phyloP scores from a whole-genome alignment of 2,888 invertebrate genomes.

The Mystacides longicornis region DNA sequence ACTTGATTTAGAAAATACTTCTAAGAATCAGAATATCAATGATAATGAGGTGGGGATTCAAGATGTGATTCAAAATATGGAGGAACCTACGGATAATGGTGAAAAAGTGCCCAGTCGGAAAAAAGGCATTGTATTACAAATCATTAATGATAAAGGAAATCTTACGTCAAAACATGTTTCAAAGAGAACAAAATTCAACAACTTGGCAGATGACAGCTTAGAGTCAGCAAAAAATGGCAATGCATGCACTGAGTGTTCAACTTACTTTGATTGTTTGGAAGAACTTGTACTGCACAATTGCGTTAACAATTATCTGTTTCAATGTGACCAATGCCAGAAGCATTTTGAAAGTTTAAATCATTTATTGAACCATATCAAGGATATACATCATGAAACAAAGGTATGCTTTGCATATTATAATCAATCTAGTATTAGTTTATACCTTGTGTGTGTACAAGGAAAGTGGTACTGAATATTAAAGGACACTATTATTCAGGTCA shows the following conservation, averaged over 20 bases:
- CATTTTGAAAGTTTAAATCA: neutral
- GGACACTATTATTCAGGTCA: too few species aligned
- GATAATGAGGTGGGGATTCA: neutral
- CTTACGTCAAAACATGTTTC: neutral
- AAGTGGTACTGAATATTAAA: too few species aligned
- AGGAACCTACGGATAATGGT: neutral
- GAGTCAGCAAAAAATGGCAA: neutral
- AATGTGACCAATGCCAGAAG: neutral
- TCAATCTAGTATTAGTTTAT: too few species aligned
- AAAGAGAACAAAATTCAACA: neutral
- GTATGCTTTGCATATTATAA: too few species aligned
- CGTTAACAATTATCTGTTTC: neutral
- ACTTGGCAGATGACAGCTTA: neutral
- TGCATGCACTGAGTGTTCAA: neutral
- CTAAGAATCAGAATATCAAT: neutral
- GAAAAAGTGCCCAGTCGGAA: neutral
- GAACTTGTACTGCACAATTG: neutral
- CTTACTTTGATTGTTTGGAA: neutral
- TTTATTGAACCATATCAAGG: neutral
- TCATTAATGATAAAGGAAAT: neutral
- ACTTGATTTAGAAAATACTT: neutral
- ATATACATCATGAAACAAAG: neutral
- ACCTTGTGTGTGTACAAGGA: too few species aligned
- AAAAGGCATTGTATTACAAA: neutral
- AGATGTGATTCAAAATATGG: neutral